Evolutionary conservation across 2,113 vertebrate genomes (phyloP).

Genomic region (Eulacestoma nigropectus): DNA sequence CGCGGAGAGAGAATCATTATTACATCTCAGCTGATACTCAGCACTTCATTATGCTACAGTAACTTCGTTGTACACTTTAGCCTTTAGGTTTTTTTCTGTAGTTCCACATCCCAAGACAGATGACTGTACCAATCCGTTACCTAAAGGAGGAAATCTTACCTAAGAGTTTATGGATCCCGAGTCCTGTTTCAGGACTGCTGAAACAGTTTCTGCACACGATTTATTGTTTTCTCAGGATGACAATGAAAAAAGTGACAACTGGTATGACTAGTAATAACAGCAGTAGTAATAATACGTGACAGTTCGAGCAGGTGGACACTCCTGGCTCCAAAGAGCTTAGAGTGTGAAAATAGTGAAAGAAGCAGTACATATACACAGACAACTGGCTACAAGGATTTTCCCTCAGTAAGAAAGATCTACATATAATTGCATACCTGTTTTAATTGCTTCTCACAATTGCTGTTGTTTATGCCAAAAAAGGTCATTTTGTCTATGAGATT

Average conservation of each 20-base stretch:
- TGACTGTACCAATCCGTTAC: fast-evolving
- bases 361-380: not conserved
- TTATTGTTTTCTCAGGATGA: not conserved
- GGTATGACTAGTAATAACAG: not conserved
- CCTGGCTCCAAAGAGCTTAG: not conserved
- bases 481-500: not conserved
- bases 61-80: not conserved
- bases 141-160: not conserved
- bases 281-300: not conserved
- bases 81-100: not conserved
- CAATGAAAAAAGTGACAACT: not conserved
- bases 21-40: not conserved
- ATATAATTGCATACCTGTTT: not conserved
- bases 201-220: not conserved
- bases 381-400: not conserved
- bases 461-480: not conserved
- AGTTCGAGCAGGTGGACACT: not conserved
- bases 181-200: not conserved
- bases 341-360: not conserved
- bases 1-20: fast-evolving
- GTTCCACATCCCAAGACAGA: not conserved
- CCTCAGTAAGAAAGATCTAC: not conserved
- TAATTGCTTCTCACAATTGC: not conserved
- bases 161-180: not conserved
- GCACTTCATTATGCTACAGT: not conserved